Evolutionary conservation across 2,888 invertebrate species (phyloP), one percentile per base, ranked within the genome.

Genomic region (Zeuzera pyrina): DNA sequence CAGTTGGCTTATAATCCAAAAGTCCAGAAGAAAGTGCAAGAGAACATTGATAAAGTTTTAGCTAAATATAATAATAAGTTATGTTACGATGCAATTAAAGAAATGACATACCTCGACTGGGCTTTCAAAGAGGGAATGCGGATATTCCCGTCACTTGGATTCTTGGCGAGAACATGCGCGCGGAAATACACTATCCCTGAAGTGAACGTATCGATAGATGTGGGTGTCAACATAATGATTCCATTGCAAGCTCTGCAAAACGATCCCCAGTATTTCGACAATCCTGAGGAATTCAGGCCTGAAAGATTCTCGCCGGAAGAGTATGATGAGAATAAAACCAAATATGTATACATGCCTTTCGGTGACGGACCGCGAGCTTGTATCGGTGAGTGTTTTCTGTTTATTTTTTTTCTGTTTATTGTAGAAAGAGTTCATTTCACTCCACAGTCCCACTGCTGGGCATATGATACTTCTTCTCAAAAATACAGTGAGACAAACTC

Each of bases 311-410:
- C 51, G n/a, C 58, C 63, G 0, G 57, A 54, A 1, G 47, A 57
- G 21, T 45, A 53, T 7, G 43, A 51, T 22, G 35, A 42, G 7
- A 16, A 28, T 8, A 41, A 35, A 1, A 54, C 59, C 27, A 67
- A 64, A 34, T 54, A 49, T 21, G 58, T 66, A 3, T 73, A 71
- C 39, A 36, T 74, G 35, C 76, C 76, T 0, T 76, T 74, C 34
- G 73, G 73, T 0, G 57, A 57, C 2, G 74, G 74, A 10, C 73
- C 72, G 1, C 61, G 74, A 1, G 56, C 65, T 12, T 74, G 74
- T 28, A 68, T 74, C 29, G 74, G 74, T 71, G 38, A 58, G 50
- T 49, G 7, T 12, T 7, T 3, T 14, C 1, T 16, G 2, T 31
- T 2, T 12, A 12, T 24, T 31, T 7, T 32, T 19, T 3, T 21